A percentile compares a stretch with the other conserved stretches of the same genome.
Evolutionary conservation across 2,888 invertebrate genomes (phyloP).

Genomic region (Mimumesa dahlbomi): DNA sequence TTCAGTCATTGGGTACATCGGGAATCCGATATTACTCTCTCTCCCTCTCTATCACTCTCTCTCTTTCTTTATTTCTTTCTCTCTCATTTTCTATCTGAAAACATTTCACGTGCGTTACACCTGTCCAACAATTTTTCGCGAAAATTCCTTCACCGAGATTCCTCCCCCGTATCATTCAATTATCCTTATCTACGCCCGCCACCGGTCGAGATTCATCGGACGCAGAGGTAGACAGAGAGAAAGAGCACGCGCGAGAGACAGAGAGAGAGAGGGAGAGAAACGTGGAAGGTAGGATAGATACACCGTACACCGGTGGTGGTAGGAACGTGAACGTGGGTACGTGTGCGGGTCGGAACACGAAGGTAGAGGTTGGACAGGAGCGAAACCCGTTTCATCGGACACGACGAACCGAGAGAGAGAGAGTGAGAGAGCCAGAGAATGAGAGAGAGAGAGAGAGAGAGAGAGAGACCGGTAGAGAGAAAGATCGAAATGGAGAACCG

Average conservation of each 20-base stretch:
- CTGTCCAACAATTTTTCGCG: background rate
- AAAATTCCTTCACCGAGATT: slow-evolving; percentile 2
- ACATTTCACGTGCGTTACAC: background rate
- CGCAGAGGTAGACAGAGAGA: background rate
- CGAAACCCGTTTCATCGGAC: slow-evolving; percentile 50
- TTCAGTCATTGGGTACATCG: too few species aligned
- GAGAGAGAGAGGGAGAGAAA: slow-evolving; percentile 3
- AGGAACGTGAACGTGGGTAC: slow-evolving; percentile 24
- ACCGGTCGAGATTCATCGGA: slow-evolving; percentile 14
- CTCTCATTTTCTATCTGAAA: background rate
- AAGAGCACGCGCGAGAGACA: background rate
- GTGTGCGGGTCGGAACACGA: slow-evolving; percentile 6
- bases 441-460: slow-evolving; percentile 1
- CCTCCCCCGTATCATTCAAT: slow-evolving; percentile 33
- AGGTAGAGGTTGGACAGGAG: slow-evolving; percentile 33
- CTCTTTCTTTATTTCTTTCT: background rate
- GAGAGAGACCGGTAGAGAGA: background rate
- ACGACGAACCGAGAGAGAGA: slow-evolving; percentile 6
- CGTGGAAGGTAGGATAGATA: background rate
- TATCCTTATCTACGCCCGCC: slow-evolving; percentile 13
- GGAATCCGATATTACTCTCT: too few species aligned
- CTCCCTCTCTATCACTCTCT: background rate
- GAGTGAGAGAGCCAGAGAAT: background rate
- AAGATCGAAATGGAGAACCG: slow-evolving; percentile 25
- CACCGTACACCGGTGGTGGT: slow-evolving; percentile 14